Percentiles rank a stretch among this genome's conserved stretches.
Conservation (phyloP, 1,140 invertebrate species). For the Bombus balteatus region DNA sequence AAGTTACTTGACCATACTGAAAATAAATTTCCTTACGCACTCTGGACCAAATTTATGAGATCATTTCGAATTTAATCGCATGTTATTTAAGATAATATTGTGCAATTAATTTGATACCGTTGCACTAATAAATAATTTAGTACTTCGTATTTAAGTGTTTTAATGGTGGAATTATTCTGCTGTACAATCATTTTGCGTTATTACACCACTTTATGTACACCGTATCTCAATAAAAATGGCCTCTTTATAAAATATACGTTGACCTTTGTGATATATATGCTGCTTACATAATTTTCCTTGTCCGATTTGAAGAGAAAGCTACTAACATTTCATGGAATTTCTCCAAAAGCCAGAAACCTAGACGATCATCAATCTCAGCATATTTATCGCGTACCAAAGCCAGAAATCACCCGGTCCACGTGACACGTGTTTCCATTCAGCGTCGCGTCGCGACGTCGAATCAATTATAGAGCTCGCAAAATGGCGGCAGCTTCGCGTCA, state of each 20-base stretch:
- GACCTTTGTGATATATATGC: background rate
- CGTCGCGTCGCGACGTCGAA: background rate
- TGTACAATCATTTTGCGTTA: background rate
- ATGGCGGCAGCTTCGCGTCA: background rate
- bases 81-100: background rate
- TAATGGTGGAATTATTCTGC: background rate
- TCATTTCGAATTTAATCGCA: background rate
- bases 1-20: background rate
- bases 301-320: background rate
- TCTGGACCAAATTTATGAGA: background rate
- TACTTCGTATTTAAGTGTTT: background rate
- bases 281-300: background rate
- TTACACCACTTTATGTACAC: too few relatives aligned
- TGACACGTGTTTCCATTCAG: background rate
- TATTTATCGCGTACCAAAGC: background rate
- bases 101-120: background rate
- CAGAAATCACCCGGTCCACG: background rate
- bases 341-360: background rate
- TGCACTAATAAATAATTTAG: background rate
- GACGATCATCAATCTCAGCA: background rate
- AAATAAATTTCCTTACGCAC: background rate
- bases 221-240: background rate
- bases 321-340: background rate
- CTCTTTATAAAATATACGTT: background rate
- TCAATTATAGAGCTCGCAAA: background rate